These are phyloP conservation scores for Sinotaia quadrata DNA, from an alignment of 2,888 invertebrate species.

Conservation along the genomic window DNA sequence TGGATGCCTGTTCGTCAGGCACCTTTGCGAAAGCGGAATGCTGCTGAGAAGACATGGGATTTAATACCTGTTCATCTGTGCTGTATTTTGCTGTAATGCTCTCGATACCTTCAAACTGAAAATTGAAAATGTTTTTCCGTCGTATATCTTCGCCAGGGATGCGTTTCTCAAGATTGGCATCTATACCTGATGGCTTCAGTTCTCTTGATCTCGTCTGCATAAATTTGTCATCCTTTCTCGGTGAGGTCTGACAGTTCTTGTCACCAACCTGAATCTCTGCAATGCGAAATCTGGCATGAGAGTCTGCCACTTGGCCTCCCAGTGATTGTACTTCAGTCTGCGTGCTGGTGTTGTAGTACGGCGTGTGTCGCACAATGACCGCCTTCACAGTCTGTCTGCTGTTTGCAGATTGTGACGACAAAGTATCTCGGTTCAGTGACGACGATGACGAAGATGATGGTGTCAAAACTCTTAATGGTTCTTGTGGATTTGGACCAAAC, in stretches of 20 bases:
- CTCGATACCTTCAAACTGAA: slow-evolving; percentile 20
- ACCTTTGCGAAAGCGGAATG: slow-evolving; percentile 29
- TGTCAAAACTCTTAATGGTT: neutral
- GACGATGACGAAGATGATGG: too few relatives aligned
- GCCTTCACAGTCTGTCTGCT: slow-evolving; percentile 30
- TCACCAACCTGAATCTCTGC: slow-evolving; percentile 39
- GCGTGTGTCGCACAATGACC: slow-evolving; percentile 58
- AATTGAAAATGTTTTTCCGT: slow-evolving; percentile 5
- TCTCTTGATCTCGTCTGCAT: slow-evolving; percentile 38
- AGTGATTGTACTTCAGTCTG: slow-evolving; percentile 57
- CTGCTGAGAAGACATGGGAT: neutral
- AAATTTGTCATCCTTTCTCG: slow-evolving; percentile 45
- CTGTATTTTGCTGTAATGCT: slow-evolving; percentile 42
- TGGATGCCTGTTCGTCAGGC: slow-evolving; percentile 49
- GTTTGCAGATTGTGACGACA: neutral
- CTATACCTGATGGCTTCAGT: slow-evolving; percentile 29
- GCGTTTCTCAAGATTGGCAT: slow-evolving; percentile 7
- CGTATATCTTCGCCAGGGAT: neutral
- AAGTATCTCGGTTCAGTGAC: too few relatives aligned
- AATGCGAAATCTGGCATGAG: slow-evolving; percentile 24
- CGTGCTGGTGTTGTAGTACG: slow-evolving; percentile 66
- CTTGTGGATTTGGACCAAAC: neutral
- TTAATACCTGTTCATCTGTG: slow-evolving; percentile 34
- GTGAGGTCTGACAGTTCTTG: slow-evolving; percentile 31
- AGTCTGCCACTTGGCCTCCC: slow-evolving; percentile 34